Evolutionary conservation across 2,113 vertebrate genomes (phyloP).

Genomic region (Odontophorus gujanensis): DNA sequence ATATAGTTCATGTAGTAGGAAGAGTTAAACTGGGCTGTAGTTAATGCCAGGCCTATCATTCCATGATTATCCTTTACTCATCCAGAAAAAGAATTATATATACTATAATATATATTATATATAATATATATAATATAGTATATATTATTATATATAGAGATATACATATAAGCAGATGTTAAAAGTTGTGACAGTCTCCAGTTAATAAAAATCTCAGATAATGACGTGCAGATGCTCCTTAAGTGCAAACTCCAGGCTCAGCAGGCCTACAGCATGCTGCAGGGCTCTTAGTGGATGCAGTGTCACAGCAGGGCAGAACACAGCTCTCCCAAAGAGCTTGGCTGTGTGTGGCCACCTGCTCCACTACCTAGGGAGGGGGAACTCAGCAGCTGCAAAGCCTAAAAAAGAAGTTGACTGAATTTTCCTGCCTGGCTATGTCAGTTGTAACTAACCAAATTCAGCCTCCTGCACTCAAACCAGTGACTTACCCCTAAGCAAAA

Average conservation of each 20-base stretch:
- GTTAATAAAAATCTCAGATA: background rate
- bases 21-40: background rate
- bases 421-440: background rate
- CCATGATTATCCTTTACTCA: background rate
- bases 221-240: background rate
- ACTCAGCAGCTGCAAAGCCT: background rate
- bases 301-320: background rate
- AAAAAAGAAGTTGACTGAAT: background rate
- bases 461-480: background rate
- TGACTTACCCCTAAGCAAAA: background rate
- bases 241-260: background rate
- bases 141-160: no score
- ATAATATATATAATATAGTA: no score
- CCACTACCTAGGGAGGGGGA: background rate
- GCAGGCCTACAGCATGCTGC: background rate
- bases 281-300: background rate
- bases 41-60: background rate
- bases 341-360: background rate
- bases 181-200: background rate
- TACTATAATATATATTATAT: no score
- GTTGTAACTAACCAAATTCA: background rate
- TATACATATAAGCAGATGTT: background rate
- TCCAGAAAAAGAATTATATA: background rate
- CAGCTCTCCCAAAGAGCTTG: rapidly evolving
- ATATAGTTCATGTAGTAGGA: background rate